Evolutionary conservation across 2,888 invertebrate species (phyloP).

Genomic region (Microctonus aethiopoides): DNA sequence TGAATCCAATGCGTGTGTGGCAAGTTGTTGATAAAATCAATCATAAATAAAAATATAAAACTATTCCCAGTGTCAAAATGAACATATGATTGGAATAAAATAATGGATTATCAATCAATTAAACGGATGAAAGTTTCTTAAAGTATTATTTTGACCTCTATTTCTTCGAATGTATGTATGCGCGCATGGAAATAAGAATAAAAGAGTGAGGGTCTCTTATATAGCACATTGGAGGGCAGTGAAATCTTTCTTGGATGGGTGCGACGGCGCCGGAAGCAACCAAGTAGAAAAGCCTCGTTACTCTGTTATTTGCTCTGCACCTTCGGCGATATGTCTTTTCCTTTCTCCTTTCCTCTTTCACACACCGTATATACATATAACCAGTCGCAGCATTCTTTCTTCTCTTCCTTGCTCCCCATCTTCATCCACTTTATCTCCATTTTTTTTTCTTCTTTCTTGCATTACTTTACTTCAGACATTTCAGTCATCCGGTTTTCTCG

Average conservation of each 20-base stretch:
- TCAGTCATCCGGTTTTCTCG: conserved; percentile 8
- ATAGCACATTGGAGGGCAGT: background rate
- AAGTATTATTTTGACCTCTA: background rate
- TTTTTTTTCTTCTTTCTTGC: background rate
- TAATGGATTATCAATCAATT: background rate
- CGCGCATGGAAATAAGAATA: background rate
- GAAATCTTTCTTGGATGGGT: conserved; percentile 9
- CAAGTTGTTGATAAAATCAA: background rate
- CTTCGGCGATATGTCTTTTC: conserved; percentile 24
- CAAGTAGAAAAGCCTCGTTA: conserved; percentile 28
- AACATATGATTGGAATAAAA: background rate
- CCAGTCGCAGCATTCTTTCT: background rate
- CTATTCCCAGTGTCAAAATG: no score
- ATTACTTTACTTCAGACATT: conserved; percentile 8
- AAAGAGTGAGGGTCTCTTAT: background rate
- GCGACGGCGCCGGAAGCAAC: conserved; percentile 14
- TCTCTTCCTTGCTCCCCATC: background rate
- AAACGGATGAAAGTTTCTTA: background rate
- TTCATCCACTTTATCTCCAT: background rate
- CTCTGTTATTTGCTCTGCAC: conserved; percentile 19
- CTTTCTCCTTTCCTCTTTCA: background rate
- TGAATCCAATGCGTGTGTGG: background rate
- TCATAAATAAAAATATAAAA: background rate
- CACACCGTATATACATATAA: background rate
- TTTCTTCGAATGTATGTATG: background rate